These are phyloP conservation scores for Nyctalus aviator DNA, from an alignment of 2,797 vertebrate species.

Conservation along the genomic window DNA sequence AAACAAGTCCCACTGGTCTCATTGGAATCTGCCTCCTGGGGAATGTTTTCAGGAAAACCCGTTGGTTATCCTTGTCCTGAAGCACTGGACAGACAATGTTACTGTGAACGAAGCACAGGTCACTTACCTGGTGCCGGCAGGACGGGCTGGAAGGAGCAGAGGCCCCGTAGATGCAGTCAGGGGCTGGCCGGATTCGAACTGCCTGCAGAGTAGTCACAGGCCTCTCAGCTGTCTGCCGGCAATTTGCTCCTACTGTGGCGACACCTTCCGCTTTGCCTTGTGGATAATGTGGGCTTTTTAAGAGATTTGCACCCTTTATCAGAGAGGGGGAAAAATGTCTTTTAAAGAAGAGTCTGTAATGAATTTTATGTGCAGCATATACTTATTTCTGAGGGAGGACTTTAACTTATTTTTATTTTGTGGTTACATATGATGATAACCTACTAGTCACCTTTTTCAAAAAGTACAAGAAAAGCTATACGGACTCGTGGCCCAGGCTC, in stretches of 20 bases:
- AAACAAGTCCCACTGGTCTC: neutral
- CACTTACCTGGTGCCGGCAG: neutral
- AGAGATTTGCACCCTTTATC: slow-evolving; percentile 64
- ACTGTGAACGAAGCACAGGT: slow-evolving; percentile 74
- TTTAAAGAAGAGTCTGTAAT: slow-evolving; percentile 56
- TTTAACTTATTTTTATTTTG: slow-evolving; percentile 87
- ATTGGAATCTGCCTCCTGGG: slow-evolving; percentile 76
- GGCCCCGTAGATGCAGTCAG: neutral
- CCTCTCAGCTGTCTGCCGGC: slow-evolving; percentile 19
- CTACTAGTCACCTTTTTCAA: slow-evolving; percentile 78
- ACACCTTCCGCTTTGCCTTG: slow-evolving; percentile 66
- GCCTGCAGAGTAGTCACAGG: slow-evolving; percentile 6
- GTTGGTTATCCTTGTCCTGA: slow-evolving; percentile 76
- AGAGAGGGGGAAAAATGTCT: neutral
- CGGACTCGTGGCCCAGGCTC: slow-evolving; percentile 66
- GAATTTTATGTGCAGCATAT: slow-evolving; percentile 75
- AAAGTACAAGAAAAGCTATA: slow-evolving; percentile 27
- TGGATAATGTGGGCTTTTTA: slow-evolving; percentile 30
- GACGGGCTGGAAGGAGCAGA: slow-evolving; percentile 19
- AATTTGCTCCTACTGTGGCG: slow-evolving; percentile 64
- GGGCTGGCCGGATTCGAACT: slow-evolving; percentile 49
- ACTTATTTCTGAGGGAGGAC: slow-evolving; percentile 80
- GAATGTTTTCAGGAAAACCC: slow-evolving; percentile 72
- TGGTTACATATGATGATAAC: slow-evolving; percentile 82
- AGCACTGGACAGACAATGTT: slow-evolving; percentile 80